These are phyloP conservation scores for Hippocampus kuda DNA, from an alignment of 2,797 vertebrate species.

Conservation along the genomic window DNA sequence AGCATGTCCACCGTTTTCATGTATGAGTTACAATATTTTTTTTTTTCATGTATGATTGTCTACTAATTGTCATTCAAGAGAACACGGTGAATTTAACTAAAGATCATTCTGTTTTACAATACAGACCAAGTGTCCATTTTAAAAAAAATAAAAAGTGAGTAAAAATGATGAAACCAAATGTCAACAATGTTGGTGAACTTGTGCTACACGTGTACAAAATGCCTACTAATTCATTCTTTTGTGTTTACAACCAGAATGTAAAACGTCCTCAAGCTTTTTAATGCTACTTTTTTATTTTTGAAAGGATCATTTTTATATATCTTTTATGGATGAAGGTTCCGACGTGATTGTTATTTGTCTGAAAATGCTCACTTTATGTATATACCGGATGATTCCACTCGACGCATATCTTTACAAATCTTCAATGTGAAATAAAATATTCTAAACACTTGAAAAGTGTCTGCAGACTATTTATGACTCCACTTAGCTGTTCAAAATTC, in stretches of 20 bases:
- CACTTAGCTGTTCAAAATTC: too few species aligned
- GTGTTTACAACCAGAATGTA: neutral
- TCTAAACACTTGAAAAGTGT: too few species aligned
- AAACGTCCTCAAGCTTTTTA: neutral
- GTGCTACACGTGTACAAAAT: neutral
- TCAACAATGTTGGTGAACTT: neutral
- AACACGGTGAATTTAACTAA: neutral
- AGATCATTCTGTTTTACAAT: neutral
- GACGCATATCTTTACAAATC: constrained; percentile 12
- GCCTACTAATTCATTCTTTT: neutral
- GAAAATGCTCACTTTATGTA: constrained; percentile 8
- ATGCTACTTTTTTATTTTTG: neutral
- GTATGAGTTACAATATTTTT: neutral
- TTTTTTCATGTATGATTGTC: neutral
- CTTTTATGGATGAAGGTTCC: neutral
- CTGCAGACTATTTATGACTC: neutral
- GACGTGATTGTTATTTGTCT: neutral
- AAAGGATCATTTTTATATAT: neutral
- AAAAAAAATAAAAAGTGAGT: neutral
- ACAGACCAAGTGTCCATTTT: neutral
- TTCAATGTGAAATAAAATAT: constrained; percentile 25
- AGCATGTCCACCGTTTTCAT: neutral
- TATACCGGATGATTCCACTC: constrained; percentile 22
- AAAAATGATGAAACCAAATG: neutral
- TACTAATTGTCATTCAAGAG: neutral